Percentiles rank a stretch among this genome's conserved stretches.
Evolutionary conservation across 2,888 invertebrate genomes (phyloP).

Genomic region (Eupeodes latifasciatus): DNA sequence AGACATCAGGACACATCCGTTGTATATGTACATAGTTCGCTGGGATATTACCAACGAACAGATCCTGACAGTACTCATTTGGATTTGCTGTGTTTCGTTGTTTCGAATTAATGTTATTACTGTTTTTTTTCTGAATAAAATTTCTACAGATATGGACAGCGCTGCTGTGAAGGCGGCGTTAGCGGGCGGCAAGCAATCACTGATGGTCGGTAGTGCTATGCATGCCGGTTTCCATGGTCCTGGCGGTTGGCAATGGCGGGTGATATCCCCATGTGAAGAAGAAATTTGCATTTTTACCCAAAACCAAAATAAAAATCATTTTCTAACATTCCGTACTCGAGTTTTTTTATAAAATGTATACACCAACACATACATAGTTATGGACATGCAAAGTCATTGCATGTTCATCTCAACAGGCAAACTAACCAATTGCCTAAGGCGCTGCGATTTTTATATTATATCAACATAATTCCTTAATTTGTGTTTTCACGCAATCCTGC

Average conservation of each 20-base stretch:
- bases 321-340: slow-evolving; percentile 34
- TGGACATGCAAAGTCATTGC: neutral
- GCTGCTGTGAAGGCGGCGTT: too few species aligned
- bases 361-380: neutral
- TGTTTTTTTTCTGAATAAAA: slow-evolving; percentile 38
- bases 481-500: neutral
- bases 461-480: neutral
- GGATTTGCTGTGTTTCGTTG: slow-evolving; percentile 68
- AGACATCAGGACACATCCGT: slow-evolving; percentile 74
- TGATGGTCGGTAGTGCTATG: slow-evolving; percentile 15
- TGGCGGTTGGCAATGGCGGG: neutral
- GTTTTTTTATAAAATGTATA: neutral
- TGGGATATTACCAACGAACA: slow-evolving; percentile 57
- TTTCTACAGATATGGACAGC: slow-evolving; percentile 3
- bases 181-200: slow-evolving; percentile 44
- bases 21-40: slow-evolving; percentile 53
- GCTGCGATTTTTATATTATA: neutral
- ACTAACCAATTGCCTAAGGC: neutral
- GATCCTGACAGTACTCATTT: slow-evolving; percentile 70
- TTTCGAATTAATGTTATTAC: slow-evolving; percentile 75
- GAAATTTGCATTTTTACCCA: slow-evolving; percentile 68
- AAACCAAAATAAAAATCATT: slow-evolving; percentile 45
- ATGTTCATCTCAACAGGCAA: neutral
- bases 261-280: slow-evolving; percentile 20
- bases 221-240: slow-evolving; percentile 9